Conservation (phyloP, 1,140 invertebrate species). For the Teleopsis dalmanni region DNA sequence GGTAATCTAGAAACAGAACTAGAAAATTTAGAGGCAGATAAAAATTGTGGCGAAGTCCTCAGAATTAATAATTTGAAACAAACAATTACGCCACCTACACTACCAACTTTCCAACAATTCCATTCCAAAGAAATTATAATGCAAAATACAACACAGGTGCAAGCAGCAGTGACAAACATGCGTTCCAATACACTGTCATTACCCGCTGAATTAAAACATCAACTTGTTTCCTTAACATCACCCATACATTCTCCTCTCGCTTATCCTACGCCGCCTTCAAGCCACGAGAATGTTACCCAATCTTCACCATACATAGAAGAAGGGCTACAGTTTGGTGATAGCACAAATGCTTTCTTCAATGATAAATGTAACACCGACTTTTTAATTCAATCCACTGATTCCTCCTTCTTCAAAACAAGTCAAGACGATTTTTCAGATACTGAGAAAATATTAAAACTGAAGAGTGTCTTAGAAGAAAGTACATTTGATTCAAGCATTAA, state of each 20-base stretch:
- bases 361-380: constrained; percentile 33
- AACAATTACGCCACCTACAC: constrained; percentile 53
- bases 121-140: constrained; percentile 50
- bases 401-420: background rate
- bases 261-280: constrained; percentile 75
- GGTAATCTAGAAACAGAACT: background rate
- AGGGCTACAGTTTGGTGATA: constrained; percentile 34
- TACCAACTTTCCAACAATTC: constrained; percentile 73
- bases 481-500: constrained; percentile 36
- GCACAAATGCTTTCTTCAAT: constrained; percentile 34
- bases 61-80: no score
- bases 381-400: constrained; percentile 3
- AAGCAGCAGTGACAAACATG: constrained; percentile 42
- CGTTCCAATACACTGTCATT: constrained; percentile 35
- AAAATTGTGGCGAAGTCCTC: background rate
- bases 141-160: constrained; percentile 42
- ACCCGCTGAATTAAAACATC: constrained; percentile 6
- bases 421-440: constrained; percentile 29
- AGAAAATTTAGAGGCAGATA: constrained; percentile 1
- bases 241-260: constrained; percentile 64
- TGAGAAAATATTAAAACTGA: constrained; percentile 49
- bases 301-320: constrained; percentile 43
- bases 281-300: constrained; percentile 60
- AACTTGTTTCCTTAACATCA: constrained; percentile 45
- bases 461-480: constrained; percentile 38